A percentile compares a stretch with the other conserved stretches of the same genome.
These are phyloP conservation scores for Vicugna pacos DNA, from an alignment of 2,113 vertebrate genomes.

Conservation along the genomic window DNA sequence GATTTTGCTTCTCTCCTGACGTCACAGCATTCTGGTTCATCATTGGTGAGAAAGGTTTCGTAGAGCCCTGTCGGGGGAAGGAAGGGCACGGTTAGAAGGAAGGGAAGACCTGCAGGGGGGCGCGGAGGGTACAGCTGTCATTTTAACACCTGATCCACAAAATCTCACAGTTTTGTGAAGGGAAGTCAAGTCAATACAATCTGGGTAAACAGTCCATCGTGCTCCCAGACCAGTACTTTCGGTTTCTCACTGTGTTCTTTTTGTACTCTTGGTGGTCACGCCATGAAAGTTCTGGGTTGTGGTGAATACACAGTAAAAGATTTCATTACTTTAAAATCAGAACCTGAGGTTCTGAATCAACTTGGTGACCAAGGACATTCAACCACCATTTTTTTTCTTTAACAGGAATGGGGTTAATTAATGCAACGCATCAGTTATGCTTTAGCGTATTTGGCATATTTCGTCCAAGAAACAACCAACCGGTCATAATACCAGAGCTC, in stretches of 20 bases:
- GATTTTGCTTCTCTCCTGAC: slow-evolving; percentile 94
- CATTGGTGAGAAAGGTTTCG: slow-evolving; percentile 94
- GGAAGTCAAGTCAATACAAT: neutral
- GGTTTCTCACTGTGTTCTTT: neutral
- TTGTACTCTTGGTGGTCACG: neutral
- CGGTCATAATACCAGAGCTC: rapidly evolving
- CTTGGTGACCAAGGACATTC: neutral
- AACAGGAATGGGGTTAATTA: neutral
- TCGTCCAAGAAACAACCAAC: neutral
- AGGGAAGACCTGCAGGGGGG: rapidly evolving
- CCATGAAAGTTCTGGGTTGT: neutral
- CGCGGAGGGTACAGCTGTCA: too few relatives aligned
- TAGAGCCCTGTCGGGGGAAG: slow-evolving; percentile 92
- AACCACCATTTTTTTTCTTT: neutral
- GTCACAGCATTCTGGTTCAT: slow-evolving; percentile 97
- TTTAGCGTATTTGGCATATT: neutral
- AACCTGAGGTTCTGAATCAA: neutral
- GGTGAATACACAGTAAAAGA: neutral
- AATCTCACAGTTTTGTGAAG: neutral
- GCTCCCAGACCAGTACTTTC: neutral
- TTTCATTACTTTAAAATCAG: neutral
- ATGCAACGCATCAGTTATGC: rapidly evolving
- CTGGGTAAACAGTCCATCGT: rapidly evolving
- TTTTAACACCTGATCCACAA: neutral
- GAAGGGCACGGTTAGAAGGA: slow-evolving; percentile 35